phyloP scores from a whole-genome alignment of 2,797 vertebrate genomes.

The Orientallactaga sibirica region DNA sequence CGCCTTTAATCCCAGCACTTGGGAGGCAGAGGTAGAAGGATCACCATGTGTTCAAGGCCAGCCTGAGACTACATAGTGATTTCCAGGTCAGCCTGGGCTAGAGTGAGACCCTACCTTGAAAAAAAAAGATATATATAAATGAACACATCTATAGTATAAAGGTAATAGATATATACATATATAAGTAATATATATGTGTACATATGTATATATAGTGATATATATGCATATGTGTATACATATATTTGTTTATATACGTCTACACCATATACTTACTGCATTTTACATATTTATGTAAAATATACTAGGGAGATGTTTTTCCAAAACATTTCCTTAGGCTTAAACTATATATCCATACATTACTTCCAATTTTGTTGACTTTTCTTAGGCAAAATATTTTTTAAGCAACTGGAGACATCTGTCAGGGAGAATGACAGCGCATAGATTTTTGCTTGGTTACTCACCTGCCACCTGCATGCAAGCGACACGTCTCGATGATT shows the following conservation, averaged over 20 bases:
- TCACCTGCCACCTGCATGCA: constrained; percentile 59
- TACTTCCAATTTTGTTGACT: constrained; percentile 18
- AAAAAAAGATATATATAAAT: not conserved
- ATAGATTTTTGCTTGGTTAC: constrained; percentile 54
- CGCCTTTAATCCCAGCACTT: too few relatives aligned
- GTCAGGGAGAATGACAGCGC: constrained; percentile 42
- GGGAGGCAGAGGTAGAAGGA: too few relatives aligned
- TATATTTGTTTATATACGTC: too few relatives aligned
- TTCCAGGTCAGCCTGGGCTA: too few relatives aligned
- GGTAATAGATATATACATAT: not conserved
- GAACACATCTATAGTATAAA: not conserved
- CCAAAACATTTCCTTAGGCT: not conserved
- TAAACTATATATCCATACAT: not conserved
- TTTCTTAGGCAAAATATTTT: constrained; percentile 65
- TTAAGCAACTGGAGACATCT: constrained; percentile 38
- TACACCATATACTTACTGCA: too few relatives aligned
- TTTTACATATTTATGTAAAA: not conserved
- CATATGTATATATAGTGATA: too few relatives aligned
- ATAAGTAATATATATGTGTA: not conserved
- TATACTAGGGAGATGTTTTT: not conserved
- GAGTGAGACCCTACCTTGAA: too few relatives aligned
- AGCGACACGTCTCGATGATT: constrained; percentile 71
- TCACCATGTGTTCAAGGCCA: too few relatives aligned
- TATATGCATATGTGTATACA: not conserved
- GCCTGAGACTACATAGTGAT: too few relatives aligned